phyloP scores from a whole-genome alignment of 2,797 vertebrate species.

The Pogoniulus pusillus region DNA sequence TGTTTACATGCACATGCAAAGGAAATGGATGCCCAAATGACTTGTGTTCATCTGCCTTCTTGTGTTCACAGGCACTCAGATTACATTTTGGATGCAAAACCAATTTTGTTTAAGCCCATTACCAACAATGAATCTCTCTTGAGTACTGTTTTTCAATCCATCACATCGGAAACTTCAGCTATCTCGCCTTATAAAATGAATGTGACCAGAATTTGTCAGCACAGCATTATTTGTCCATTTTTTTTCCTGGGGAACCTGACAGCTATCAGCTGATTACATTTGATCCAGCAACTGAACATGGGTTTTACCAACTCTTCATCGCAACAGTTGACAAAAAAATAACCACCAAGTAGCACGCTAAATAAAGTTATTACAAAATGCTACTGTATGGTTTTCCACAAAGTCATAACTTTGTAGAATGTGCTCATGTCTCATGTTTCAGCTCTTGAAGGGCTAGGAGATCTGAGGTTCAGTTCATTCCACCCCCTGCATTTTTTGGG shows the following conservation, averaged over 20 bases:
- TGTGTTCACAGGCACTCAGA: conserved; percentile 13
- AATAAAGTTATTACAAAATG: not conserved
- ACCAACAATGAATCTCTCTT: conserved; percentile 36
- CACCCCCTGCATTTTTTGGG: not conserved
- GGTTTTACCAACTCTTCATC: not conserved
- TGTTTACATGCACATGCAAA: not conserved
- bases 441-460: not conserved
- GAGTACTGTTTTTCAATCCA: conserved; percentile 44
- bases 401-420: not conserved
- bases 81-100: conserved; percentile 46
- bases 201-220: conserved; percentile 15
- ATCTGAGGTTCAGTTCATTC: not conserved
- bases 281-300: not conserved
- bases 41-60: conserved; percentile 9
- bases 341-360: accelerated
- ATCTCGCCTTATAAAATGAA: conserved; percentile 16
- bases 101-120: conserved; percentile 27
- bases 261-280: not conserved
- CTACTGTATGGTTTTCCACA: not conserved
- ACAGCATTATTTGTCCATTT: not conserved
- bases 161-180: conserved; percentile 9
- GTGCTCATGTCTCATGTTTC: not conserved
- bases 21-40: not conserved
- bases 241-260: not conserved
- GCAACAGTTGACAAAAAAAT: not conserved